These are phyloP conservation scores for Melangyna quadrimaculata DNA, from an alignment of 2,888 invertebrate genomes.

Conservation along the genomic window DNA sequence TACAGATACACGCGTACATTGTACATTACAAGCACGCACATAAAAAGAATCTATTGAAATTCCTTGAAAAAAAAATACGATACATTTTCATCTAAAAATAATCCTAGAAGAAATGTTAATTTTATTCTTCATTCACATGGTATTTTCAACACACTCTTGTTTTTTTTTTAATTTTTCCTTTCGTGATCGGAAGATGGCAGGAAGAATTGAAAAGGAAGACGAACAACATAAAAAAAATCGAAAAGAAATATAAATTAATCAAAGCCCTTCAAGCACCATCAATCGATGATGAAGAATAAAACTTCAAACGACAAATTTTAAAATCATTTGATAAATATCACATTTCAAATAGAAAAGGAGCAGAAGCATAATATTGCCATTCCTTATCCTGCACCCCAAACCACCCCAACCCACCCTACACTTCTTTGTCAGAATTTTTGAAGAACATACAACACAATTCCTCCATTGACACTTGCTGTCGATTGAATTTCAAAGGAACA, in stretches of 20 bases:
- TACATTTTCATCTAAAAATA: background rate
- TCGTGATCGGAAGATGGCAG: background rate
- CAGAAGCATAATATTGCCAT: background rate
- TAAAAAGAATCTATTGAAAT: background rate
- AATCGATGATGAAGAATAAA: slow-evolving; percentile 31
- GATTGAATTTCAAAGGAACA: slow-evolving; percentile 65
- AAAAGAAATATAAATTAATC: slow-evolving; percentile 23
- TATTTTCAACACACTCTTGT: background rate
- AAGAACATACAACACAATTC: background rate
- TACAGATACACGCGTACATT: background rate
- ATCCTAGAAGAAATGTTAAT: background rate
- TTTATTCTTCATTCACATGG: background rate
- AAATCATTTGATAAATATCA: slow-evolving; percentile 58
- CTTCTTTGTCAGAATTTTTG: background rate
- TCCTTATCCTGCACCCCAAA: background rate
- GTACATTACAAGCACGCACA: no score
- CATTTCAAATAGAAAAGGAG: slow-evolving; percentile 33
- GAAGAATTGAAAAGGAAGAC: background rate
- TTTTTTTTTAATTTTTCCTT: background rate
- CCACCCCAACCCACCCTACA: background rate
- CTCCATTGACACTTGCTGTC: slow-evolving; percentile 37
- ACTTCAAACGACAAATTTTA: slow-evolving; percentile 49
- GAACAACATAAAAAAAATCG: background rate
- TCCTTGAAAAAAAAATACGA: background rate
- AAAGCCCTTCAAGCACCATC: slow-evolving; percentile 31